A percentile compares a stretch with the other conserved stretches of the same genome.
phyloP scores from a whole-genome alignment of 2,888 invertebrate species.

The Podabrus alpinus region DNA sequence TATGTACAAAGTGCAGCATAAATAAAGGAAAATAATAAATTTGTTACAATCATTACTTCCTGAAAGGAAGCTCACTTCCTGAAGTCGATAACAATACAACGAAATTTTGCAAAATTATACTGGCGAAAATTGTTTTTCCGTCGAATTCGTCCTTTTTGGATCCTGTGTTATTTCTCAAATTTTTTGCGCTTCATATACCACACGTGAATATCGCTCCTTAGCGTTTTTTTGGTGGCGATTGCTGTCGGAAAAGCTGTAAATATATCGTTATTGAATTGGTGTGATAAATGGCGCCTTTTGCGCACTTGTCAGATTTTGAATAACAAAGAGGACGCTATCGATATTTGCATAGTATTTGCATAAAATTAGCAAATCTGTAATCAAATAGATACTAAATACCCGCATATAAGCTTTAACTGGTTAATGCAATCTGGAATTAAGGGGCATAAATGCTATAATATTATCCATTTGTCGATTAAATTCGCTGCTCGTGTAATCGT shows the following conservation, averaged over 20 bases:
- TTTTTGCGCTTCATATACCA: background rate
- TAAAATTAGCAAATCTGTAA: constrained; percentile 12
- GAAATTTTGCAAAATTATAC: background rate
- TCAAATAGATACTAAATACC: constrained; percentile 17
- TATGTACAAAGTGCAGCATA: too few relatives aligned
- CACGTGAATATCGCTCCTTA: background rate
- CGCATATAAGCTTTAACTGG: constrained; percentile 21
- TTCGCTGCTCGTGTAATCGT: constrained; percentile 21
- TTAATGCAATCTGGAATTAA: constrained; percentile 26
- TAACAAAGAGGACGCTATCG: background rate
- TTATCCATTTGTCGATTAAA: constrained; percentile 28
- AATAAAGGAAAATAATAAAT: too few relatives aligned
- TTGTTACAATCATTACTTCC: background rate
- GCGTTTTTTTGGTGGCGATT: too few relatives aligned
- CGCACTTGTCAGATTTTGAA: background rate
- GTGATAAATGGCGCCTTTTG: background rate
- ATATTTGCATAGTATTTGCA: background rate
- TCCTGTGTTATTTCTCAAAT: background rate
- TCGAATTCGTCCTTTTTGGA: background rate
- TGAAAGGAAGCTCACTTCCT: background rate
- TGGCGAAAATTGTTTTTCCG: background rate
- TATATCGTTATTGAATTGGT: background rate
- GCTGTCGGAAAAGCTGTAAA: background rate
- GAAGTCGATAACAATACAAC: background rate
- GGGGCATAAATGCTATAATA: constrained; percentile 21